A percentile compares a stretch with the other conserved stretches of the same genome.
phyloP scores from a whole-genome alignment of 2,888 invertebrate species.

The Eilema caniola region DNA sequence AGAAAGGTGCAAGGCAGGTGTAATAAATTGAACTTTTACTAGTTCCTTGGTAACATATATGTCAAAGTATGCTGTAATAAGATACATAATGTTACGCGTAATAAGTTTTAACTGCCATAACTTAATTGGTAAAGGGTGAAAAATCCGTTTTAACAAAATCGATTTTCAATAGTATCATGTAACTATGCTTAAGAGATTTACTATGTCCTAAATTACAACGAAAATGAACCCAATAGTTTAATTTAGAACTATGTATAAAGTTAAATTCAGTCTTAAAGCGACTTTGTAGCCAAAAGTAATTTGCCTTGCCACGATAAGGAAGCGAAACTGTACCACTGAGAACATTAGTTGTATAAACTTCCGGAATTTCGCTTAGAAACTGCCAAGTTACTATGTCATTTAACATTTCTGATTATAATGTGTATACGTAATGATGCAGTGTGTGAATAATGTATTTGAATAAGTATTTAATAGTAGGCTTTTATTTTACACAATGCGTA shows the following conservation, averaged over 20 bases:
- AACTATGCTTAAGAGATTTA: neutral
- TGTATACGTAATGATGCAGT: conserved; percentile 4
- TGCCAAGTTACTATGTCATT: conserved; percentile 1
- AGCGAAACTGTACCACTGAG: conserved; percentile 18
- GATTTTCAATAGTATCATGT: no score
- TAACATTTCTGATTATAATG: neutral
- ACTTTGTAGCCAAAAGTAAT: conserved; percentile 18
- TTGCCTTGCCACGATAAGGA: conserved; percentile 12
- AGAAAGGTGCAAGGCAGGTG: conserved; percentile 50
- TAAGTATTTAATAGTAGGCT: neutral
- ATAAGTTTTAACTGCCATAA: neutral
- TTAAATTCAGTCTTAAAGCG: conserved; percentile 2
- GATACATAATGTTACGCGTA: neutral
- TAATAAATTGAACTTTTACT: conserved; percentile 35
- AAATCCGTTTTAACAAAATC: no score
- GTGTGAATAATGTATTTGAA: neutral
- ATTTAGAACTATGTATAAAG: conserved; percentile 5
- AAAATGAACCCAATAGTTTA: conserved; percentile 9
- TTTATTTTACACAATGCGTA: no score
- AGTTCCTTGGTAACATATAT: conserved; percentile 9
- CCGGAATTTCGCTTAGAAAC: conserved; percentile 7
- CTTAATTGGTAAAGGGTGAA: neutral
- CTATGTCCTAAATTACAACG: neutral
- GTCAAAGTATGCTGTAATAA: neutral
- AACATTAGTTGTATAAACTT: conserved; percentile 16